A percentile compares a stretch with the other conserved stretches of the same genome.
Conservation (phyloP, 2,113 vertebrate species). For the Cynoglossus semilaevis region DNA sequence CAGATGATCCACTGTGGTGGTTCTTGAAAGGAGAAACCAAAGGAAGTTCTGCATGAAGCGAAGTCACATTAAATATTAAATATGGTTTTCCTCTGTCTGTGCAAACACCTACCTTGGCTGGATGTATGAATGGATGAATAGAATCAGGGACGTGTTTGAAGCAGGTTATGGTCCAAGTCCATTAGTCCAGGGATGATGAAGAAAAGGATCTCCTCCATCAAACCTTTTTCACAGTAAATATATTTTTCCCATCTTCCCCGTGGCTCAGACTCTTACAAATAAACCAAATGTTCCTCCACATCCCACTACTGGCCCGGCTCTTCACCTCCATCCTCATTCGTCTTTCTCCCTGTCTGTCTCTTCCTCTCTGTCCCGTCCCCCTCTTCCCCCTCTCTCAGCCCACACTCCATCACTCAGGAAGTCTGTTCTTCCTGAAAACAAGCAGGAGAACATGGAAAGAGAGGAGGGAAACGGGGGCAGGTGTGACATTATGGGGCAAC, state of each 20-base stretch:
- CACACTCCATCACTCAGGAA: slow-evolving; percentile 64
- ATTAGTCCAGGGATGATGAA: too few species aligned
- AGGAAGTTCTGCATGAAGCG: too few species aligned
- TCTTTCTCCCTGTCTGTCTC: slow-evolving; percentile 31
- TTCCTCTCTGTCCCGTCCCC: slow-evolving; percentile 56
- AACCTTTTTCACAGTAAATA: too few species aligned
- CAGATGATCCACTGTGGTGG: too few species aligned
- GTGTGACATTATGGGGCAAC: slow-evolving; percentile 23
- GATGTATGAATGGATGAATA: too few species aligned
- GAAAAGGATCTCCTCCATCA: too few species aligned
- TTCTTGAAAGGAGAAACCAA: too few species aligned
- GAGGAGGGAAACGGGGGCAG: slow-evolving; percentile 60
- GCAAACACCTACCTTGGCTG: too few species aligned
- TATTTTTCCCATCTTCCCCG: neutral
- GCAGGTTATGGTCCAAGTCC: too few species aligned
- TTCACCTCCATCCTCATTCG: slow-evolving; percentile 32
- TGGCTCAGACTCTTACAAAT: neutral
- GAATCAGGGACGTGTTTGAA: too few species aligned
- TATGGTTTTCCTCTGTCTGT: too few species aligned
- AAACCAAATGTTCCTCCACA: slow-evolving; percentile 4
- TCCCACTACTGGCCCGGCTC: neutral
- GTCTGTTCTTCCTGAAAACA: slow-evolving; percentile 63
- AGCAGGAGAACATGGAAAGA: slow-evolving; percentile 57
- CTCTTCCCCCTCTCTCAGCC: slow-evolving; percentile 61
- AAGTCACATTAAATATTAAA: too few species aligned